Percentiles rank a stretch among this genome's conserved stretches.
Evolutionary conservation across 2,113 vertebrate species (phyloP).

Genomic region (Hystrix brachyura): DNA sequence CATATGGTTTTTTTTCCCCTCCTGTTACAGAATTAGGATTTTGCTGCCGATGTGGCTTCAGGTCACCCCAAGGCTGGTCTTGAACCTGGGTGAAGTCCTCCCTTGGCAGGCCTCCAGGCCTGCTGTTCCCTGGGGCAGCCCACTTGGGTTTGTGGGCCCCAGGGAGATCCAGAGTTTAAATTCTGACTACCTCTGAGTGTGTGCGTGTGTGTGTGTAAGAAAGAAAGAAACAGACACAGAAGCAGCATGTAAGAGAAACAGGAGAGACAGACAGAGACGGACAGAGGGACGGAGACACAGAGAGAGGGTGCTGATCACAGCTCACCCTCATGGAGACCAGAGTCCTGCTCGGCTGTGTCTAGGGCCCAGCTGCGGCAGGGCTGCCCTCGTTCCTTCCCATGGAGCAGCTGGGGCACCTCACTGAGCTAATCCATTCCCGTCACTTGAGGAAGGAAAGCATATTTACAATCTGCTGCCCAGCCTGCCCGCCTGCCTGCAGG

Average conservation of each 20-base stretch:
- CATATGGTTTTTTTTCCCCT: background rate
- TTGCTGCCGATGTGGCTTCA: constrained; percentile 2
- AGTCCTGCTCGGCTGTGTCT: background rate
- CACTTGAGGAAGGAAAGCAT: constrained; percentile 54
- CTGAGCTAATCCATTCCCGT: constrained; percentile 4
- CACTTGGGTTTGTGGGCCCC: background rate
- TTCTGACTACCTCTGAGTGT: background rate
- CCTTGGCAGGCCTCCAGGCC: background rate
- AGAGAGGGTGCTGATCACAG: background rate
- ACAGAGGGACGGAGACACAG: background rate
- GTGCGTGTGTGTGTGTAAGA: background rate
- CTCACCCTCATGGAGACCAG: background rate
- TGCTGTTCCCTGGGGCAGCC: background rate
- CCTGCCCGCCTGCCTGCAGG: background rate
- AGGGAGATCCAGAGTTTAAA: background rate
- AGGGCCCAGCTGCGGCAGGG: background rate
- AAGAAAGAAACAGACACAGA: background rate
- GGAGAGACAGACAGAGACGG: background rate
- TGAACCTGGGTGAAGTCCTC: background rate
- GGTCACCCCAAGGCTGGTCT: background rate
- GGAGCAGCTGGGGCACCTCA: background rate
- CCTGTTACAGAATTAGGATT: constrained; percentile 27
- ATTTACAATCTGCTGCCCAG: background rate
- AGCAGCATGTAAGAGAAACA: background rate
- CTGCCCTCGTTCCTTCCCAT: background rate